phyloP scores from a whole-genome alignment of 2,888 invertebrate genomes.

The Melolontha melolontha region DNA sequence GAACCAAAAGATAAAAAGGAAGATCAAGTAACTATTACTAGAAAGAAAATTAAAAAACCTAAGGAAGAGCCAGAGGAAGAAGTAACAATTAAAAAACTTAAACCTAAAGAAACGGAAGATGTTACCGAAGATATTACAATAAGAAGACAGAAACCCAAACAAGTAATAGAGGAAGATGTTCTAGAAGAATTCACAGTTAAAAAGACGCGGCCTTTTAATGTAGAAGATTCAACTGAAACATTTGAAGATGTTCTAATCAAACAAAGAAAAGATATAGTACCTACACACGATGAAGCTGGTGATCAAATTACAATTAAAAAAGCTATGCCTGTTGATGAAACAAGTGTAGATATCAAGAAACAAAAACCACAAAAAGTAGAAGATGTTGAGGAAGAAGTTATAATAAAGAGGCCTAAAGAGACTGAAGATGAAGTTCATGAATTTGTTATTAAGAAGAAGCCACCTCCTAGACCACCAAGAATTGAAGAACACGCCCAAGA shows the following conservation, averaged over 20 bases:
- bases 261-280: slow-evolving; percentile 52
- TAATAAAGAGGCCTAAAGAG: slow-evolving; percentile 63
- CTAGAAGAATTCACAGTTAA: slow-evolving; percentile 45
- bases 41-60: slow-evolving; percentile 57
- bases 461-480: slow-evolving; percentile 66
- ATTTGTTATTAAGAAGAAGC: slow-evolving; percentile 68
- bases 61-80: slow-evolving; percentile 55
- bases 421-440: slow-evolving; percentile 66
- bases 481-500: slow-evolving; percentile 74
- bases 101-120: slow-evolving; percentile 51
- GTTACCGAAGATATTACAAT: slow-evolving; percentile 55
- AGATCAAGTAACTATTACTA: slow-evolving; percentile 62
- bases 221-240: slow-evolving; percentile 58
- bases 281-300: slow-evolving; percentile 44
- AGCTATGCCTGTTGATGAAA: slow-evolving; percentile 34
- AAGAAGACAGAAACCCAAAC: slow-evolving; percentile 53
- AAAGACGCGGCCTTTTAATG: slow-evolving; percentile 40
- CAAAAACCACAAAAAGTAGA: slow-evolving; percentile 54
- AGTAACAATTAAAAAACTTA: slow-evolving; percentile 55
- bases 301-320: slow-evolving; percentile 53
- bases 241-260: slow-evolving; percentile 53
- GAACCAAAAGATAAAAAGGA: slow-evolving; percentile 54
- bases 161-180: slow-evolving; percentile 56
- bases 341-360: slow-evolving; percentile 54
- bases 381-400: slow-evolving; percentile 64